Evolutionary conservation across 2,888 invertebrate species (phyloP), one percentile per base, ranked within the genome.

Genomic region (Euproctis similis): DNA sequence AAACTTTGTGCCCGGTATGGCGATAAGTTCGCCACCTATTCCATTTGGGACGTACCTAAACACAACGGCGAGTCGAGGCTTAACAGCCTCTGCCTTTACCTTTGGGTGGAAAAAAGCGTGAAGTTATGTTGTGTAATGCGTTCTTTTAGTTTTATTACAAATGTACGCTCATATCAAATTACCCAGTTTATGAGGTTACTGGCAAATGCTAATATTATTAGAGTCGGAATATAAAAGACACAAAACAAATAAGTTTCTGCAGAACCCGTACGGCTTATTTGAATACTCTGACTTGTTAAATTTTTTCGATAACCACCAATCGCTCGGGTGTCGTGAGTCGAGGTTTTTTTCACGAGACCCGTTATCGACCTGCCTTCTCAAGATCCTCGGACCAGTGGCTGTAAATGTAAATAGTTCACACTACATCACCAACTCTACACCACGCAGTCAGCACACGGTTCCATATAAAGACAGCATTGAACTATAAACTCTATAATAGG

Each of bases 321-420:
- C 75, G 62, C 64, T 68, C 66, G 63, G 68, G 62, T 73, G 69
- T 76, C 78, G 78, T 77, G 77, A 74, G 69, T 61, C 59, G 52
- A 53, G 55, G 9, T 26, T 31, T 66, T 77, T 70, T 81, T 68
- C 55, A 46, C 41, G 33, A 51, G 52, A 53, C 60, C 69, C 69
- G 74, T 74, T 75, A 72, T 45, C 60, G 66, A 66, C 65, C 64
- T 55, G 59, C 60, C 60, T 58, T 59, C 56, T 55, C 53, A 54
- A 48, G 46, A 50, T 39, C 41, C 33, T 41, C 37, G 36, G 36
- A 43, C 40, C 44, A 41, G 41, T 37, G 33, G 34, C 42, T 31
- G 37, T 44, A 30, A 45, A 36, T 42, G 30, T 25, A 24, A 36
- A 43, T 32, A 39, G 44, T 40, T 44, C 34, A 28, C 39, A 39